A percentile compares a stretch with the other conserved stretches of the same genome.
Evolutionary conservation across 1,140 invertebrate genomes (phyloP).

Genomic region (Lethrus apterus): DNA sequence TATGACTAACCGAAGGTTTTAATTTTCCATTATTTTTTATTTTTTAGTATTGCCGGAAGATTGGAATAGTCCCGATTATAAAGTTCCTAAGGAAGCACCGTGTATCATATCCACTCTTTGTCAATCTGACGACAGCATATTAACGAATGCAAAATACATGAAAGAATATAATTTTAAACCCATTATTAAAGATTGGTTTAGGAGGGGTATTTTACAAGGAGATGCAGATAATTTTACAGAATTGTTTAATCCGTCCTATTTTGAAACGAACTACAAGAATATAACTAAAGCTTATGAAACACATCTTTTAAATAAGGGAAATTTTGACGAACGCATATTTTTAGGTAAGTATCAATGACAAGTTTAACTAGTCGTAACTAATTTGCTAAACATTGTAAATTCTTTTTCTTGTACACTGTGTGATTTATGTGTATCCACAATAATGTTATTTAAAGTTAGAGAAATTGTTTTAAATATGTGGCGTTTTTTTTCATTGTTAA

Average conservation of each 20-base stretch:
- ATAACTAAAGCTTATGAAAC: slow-evolving; percentile 86
- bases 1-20: slow-evolving; percentile 38
- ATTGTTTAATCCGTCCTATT: slow-evolving; percentile 62
- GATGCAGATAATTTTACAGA: slow-evolving; percentile 56
- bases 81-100: slow-evolving; percentile 56
- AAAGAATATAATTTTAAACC: slow-evolving; percentile 84
- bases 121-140: slow-evolving; percentile 66
- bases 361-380: not conserved
- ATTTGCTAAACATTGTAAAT: not conserved
- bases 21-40: slow-evolving; percentile 12
- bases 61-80: slow-evolving; percentile 61
- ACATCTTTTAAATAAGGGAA: slow-evolving; percentile 82
- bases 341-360: slow-evolving; percentile 50
- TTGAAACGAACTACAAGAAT: slow-evolving; percentile 75
- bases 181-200: slow-evolving; percentile 73
- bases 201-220: slow-evolving; percentile 65
- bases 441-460: no score
- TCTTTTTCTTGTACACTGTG: slow-evolving; percentile 7
- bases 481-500: no score
- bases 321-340: slow-evolving; percentile 96
- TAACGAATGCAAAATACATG: slow-evolving; percentile 80
- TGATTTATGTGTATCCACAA: no score
- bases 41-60: slow-evolving; percentile 61
- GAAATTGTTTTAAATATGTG: no score
- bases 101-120: slow-evolving; percentile 83